Evolutionary conservation across 2,888 invertebrate species (phyloP).

Genomic region (Malacosoma neustria): DNA sequence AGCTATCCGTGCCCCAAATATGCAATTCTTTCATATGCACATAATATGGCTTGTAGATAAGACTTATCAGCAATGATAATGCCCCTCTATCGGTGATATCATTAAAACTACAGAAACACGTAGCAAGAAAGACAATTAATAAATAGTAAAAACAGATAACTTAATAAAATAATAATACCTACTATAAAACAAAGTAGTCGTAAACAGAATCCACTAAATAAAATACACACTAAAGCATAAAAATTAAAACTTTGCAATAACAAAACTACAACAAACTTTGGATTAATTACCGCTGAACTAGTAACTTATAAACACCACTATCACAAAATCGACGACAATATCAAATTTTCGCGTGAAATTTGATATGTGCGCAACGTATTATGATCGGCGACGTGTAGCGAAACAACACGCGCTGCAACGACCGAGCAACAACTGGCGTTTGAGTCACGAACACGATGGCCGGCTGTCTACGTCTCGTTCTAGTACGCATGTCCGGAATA

Average conservation of each 20-base stretch:
- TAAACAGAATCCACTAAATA: constrained; percentile 43
- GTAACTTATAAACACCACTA: constrained; percentile 48
- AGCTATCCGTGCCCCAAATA: constrained; percentile 23
- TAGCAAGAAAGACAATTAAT: constrained; percentile 18
- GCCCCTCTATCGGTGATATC: constrained; percentile 61
- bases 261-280: constrained; percentile 25
- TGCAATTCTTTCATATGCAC: constrained; percentile 39
- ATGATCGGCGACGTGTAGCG: constrained; percentile 19
- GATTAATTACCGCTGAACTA: constrained; percentile 45
- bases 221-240: constrained; percentile 54
- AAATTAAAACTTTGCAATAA: constrained; percentile 35
- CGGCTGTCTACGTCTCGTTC: constrained; percentile 53
- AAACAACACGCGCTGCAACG: constrained; percentile 45
- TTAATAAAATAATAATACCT: constrained; percentile 38
- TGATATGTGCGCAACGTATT: constrained; percentile 64
- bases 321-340: constrained; percentile 65
- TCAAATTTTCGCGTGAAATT: constrained; percentile 72
- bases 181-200: constrained; percentile 47
- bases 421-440: constrained; percentile 58
- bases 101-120: constrained; percentile 23
- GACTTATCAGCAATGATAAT: constrained; percentile 59
- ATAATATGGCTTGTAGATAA: constrained; percentile 43
- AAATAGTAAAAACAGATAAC: constrained; percentile 18
- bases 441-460: constrained; percentile 20
- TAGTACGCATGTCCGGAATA: constrained; percentile 66